Conservation (phyloP, 2,113 vertebrate species). For the Pterocles burchelli region DNA sequence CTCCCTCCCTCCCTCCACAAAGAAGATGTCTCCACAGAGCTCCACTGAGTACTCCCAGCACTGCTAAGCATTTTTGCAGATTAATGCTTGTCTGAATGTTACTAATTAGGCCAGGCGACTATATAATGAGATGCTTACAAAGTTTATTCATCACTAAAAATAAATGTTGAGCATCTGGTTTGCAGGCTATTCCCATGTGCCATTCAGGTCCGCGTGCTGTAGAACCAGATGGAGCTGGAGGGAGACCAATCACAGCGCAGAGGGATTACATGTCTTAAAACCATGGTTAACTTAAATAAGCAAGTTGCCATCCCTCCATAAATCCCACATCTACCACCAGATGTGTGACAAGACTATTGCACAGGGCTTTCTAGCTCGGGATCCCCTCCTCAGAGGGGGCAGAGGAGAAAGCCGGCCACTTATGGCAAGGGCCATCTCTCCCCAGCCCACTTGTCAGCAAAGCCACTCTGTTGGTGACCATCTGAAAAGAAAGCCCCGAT, state of each 20-base stretch:
- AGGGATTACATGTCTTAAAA: conserved; percentile 53
- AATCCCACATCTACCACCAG: conserved; percentile 45
- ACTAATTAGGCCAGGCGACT: conserved; percentile 57
- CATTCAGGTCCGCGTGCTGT: conserved; percentile 10
- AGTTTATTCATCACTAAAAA: conserved; percentile 71
- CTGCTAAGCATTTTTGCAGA: not conserved
- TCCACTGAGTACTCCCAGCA: not conserved
- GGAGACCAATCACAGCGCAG: conserved; percentile 10
- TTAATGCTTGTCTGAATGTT: conserved; percentile 58
- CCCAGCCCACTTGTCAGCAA: not conserved
- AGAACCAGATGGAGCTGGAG: conserved; percentile 59
- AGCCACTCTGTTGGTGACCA: not conserved
- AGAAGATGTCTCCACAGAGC: conserved; percentile 11
- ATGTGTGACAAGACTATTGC: conserved; percentile 11
- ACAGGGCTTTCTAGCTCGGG: not conserved
- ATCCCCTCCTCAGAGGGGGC: not conserved
- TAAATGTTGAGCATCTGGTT: conserved; percentile 63
- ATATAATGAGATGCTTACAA: conserved; percentile 66
- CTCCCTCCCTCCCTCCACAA: not conserved
- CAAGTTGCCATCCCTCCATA: conserved; percentile 53
- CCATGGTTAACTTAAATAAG: conserved; percentile 58
- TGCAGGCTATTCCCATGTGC: conserved; percentile 54
- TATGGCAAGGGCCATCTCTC: not conserved
- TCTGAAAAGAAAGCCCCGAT: not conserved
- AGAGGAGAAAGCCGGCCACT: not conserved